phyloP scores from a whole-genome alignment of 2,888 invertebrate genomes.

The Phengaris arion region DNA sequence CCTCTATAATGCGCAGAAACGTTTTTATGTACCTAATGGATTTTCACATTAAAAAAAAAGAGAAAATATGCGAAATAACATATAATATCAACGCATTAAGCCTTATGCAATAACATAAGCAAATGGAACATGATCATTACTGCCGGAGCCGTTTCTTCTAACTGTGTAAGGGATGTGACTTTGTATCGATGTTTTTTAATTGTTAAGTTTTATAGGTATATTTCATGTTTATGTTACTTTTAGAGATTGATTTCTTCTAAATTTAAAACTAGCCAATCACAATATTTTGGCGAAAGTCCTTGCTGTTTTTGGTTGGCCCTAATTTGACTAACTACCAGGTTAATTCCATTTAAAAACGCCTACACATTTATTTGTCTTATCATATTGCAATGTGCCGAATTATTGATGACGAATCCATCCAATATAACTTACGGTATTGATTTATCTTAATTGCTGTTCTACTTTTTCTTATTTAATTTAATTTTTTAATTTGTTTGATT shows the following conservation, averaged over 20 bases:
- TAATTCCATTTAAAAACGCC: neutral
- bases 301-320: neutral
- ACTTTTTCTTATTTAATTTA: neutral
- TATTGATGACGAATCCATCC: neutral
- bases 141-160: conserved; percentile 9
- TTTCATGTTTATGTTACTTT: neutral
- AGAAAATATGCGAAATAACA: conserved; percentile 19
- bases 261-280: neutral
- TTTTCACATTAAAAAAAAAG: neutral
- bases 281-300: neutral
- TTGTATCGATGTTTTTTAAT: neutral
- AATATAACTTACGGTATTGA: neutral
- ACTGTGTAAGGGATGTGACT: neutral
- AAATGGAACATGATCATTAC: conserved; percentile 30
- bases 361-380: neutral
- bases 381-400: neutral
- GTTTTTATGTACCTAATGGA: conserved; percentile 11
- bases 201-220: neutral
- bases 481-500: neutral
- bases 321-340: neutral
- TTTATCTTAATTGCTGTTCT: neutral
- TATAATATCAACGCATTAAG: conserved; percentile 32
- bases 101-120: conserved; percentile 35
- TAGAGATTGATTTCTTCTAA: neutral
- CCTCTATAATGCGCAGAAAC: neutral